phyloP scores from a whole-genome alignment of 2,888 invertebrate species.

The Nomada flava region DNA sequence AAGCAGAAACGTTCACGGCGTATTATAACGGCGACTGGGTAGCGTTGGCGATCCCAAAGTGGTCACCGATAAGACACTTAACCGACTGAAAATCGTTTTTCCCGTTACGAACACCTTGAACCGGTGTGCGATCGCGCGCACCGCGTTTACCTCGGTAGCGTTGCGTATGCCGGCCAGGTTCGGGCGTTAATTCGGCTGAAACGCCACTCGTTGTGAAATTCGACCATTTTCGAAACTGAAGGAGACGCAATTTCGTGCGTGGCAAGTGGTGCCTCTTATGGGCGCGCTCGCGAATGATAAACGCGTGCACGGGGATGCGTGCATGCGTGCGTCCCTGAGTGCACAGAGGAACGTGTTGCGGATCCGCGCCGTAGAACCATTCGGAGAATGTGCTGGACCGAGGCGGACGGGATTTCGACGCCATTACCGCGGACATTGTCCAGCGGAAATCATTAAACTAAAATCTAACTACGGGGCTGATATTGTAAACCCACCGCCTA shows the following conservation, averaged over 20 bases:
- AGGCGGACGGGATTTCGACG: constrained; percentile 71
- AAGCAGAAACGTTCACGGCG: neutral
- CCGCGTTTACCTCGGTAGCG: neutral
- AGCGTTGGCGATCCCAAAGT: neutral
- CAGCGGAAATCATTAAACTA: constrained; percentile 82
- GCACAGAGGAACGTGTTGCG: constrained; percentile 70
- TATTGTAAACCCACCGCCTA: constrained; percentile 71
- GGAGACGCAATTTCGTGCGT: constrained; percentile 28
- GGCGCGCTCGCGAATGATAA: constrained; percentile 38
- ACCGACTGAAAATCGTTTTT: constrained; percentile 25
- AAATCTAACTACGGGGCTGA: constrained; percentile 78
- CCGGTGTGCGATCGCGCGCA: neutral
- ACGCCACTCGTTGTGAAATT: neutral
- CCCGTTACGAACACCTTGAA: constrained; percentile 17
- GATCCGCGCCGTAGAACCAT: constrained; percentile 72
- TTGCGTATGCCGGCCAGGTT: neutral
- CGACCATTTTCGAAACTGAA: constrained; percentile 19
- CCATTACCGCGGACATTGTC: constrained; percentile 79
- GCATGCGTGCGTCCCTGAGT: constrained; percentile 63
- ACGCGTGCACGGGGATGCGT: constrained; percentile 31
- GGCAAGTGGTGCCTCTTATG: constrained; percentile 60
- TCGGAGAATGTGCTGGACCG: constrained; percentile 73
- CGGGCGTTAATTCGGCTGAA: constrained; percentile 27
- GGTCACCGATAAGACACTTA: constrained; percentile 6
- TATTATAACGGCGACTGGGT: constrained; percentile 5